Conservation (phyloP, 2,797 vertebrate species). For the Setipinna tenuifilis region DNA sequence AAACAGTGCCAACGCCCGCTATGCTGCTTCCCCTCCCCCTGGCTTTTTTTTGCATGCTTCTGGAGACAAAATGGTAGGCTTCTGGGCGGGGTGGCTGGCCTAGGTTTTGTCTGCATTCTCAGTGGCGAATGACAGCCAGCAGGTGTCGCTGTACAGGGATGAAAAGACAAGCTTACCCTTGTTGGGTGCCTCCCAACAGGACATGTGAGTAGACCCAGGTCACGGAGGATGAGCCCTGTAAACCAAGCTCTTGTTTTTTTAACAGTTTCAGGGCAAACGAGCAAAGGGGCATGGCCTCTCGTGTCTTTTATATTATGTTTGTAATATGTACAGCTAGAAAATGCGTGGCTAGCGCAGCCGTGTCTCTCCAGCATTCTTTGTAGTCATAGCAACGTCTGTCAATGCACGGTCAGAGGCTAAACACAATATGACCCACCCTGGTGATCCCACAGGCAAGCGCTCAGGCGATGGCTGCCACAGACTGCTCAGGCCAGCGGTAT, state of each 20-base stretch:
- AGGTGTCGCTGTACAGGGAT: not conserved
- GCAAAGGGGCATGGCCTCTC: too few relatives aligned
- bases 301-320: not conserved
- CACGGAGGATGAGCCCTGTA: not conserved
- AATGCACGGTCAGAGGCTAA: constrained; percentile 7
- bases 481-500: constrained; percentile 30
- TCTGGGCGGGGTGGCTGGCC: not conserved
- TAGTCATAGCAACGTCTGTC: constrained; percentile 27
- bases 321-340: not conserved
- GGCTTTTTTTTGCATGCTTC: too few relatives aligned
- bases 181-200: not conserved
- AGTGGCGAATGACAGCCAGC: not conserved
- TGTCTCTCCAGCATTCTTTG: not conserved
- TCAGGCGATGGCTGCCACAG: constrained; percentile 29
- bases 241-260: not conserved
- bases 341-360: not conserved
- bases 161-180: not conserved
- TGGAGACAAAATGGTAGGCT: not conserved
- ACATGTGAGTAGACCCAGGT: not conserved
- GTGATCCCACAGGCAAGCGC: not conserved
- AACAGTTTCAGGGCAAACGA: not conserved
- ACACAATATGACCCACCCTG: not conserved
- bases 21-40: not conserved
- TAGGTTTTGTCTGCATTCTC: not conserved
- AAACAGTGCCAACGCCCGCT: not conserved